These are phyloP conservation scores for Neofelis nebulosa DNA, from an alignment of 2,113 vertebrate genomes.

Conservation along the genomic window DNA sequence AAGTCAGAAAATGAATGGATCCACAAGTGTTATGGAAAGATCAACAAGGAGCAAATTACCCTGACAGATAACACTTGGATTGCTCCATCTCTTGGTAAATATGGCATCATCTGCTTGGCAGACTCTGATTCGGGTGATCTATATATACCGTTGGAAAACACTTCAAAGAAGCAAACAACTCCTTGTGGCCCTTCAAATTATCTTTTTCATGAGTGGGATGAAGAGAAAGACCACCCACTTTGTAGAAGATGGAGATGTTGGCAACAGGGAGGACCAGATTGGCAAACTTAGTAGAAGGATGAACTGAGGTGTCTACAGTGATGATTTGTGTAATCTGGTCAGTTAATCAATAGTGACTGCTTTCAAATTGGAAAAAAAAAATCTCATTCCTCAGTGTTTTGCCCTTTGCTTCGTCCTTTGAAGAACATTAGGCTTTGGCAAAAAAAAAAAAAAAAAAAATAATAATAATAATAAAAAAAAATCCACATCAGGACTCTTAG, in stretches of 20 bases:
- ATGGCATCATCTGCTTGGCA: neutral
- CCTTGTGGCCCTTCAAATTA: neutral
- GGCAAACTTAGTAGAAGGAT: neutral
- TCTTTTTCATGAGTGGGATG: neutral
- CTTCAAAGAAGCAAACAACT: neutral
- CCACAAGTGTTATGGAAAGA: neutral
- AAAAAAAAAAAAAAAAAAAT: neutral
- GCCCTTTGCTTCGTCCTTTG: neutral
- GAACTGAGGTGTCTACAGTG: neutral
- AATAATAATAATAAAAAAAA: slow-evolving; percentile 6
- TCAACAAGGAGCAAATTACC: neutral
- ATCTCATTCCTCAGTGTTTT: neutral
- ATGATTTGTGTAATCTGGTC: neutral
- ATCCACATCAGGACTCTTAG: neutral
- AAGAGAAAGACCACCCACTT: neutral
- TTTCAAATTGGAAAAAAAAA: neutral
- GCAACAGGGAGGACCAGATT: neutral
- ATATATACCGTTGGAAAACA: neutral
- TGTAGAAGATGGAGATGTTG: neutral
- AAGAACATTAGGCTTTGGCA: neutral
- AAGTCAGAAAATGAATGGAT: neutral
- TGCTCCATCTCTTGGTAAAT: neutral
- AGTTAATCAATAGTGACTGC: neutral
- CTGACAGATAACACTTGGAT: neutral
- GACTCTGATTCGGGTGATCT: neutral